Evolutionary conservation across 2,888 invertebrate genomes (phyloP), one percentile per base, ranked within the genome.

Genomic region (Salticus scenicus): DNA sequence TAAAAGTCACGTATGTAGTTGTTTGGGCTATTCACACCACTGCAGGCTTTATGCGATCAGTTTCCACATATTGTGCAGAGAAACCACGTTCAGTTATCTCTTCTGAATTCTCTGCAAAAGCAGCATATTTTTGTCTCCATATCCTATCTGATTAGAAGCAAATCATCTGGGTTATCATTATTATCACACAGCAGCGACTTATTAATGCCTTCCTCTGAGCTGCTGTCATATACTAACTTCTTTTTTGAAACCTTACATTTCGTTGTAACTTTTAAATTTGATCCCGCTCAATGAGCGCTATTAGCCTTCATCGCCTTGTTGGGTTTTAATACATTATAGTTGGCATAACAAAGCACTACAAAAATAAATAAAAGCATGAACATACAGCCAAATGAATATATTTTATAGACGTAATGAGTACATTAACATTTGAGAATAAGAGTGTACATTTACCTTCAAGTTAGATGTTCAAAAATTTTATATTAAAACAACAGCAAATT

Each of bases 261-360:
- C 47, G 17, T 47, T 47, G n/a, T 47, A 47, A 47, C 10, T 5
- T 47, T 12, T 7, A 47, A 7, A n/a, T 47, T 47, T 47, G 47
- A 47, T 47, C 2, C 17, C 47, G 10, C 47, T 47, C 47, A 27
- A 27, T 24, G 28, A 63, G 63, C 63, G 28, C 24, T 14, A 63
- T 63, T 63, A 63, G 24, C 27, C 63, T 63, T 63, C 63, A 63
- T 24, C 28, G 63, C 63, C 63, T 24, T 63, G 63, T 63, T 63
- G 27, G 20, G 4, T 28, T 63, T 63, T 24, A 63, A 24, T 63
- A 27, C 63, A 14, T 63, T 63, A 8, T 63, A 63, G 28, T 24
- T 63, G 63, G 63, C 63, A 4, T 24, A 63, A 28, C 63, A 63
- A 63, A 8, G 63, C 24, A 63, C 27, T 63, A 24, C 63, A 63